These are phyloP conservation scores for Arge pagana DNA, from an alignment of 2,888 invertebrate species.

Conservation along the genomic window DNA sequence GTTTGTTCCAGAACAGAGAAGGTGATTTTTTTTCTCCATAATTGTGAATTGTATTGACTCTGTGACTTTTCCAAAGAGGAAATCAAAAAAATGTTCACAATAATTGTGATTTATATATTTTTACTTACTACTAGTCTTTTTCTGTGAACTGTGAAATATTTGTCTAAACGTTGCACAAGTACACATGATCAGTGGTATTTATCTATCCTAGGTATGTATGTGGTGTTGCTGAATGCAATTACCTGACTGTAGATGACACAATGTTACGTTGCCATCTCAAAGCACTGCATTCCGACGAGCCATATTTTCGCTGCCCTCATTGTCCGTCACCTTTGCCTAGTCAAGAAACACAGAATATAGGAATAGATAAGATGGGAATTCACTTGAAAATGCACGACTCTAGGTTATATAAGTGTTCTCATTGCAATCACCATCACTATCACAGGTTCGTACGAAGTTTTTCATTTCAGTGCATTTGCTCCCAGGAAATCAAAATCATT, in stretches of 20 bases:
- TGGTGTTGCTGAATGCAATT: conserved; percentile 71
- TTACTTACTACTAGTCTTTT: no score
- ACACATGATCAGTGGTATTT: no score
- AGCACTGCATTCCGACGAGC: conserved; percentile 69
- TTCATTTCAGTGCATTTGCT: not conserved
- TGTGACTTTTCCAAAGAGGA: no score
- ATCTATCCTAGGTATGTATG: conserved; percentile 67
- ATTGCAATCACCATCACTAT: conserved; percentile 71
- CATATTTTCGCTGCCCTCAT: conserved; percentile 71
- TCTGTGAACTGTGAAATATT: no score
- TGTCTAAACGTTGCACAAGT: no score
- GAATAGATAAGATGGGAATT: conserved; percentile 67
- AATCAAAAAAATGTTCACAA: no score
- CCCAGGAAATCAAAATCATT: not conserved
- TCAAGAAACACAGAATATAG: conserved; percentile 58
- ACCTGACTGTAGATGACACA: conserved; percentile 72
- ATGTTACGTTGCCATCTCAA: conserved; percentile 76
- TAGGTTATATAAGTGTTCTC: conserved; percentile 73
- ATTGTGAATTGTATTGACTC: no score
- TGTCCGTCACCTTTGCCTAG: conserved; percentile 66
- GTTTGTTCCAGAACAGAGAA: conserved; percentile 52
- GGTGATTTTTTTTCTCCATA: conserved; percentile 40
- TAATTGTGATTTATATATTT: no score
- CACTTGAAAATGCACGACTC: conserved; percentile 80
- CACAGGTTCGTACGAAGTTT: conserved; percentile 53